Base-by-base conservation (phyloP, 2,888 invertebrate genomes). In the Macrosoma leucophasiata region DNA sequence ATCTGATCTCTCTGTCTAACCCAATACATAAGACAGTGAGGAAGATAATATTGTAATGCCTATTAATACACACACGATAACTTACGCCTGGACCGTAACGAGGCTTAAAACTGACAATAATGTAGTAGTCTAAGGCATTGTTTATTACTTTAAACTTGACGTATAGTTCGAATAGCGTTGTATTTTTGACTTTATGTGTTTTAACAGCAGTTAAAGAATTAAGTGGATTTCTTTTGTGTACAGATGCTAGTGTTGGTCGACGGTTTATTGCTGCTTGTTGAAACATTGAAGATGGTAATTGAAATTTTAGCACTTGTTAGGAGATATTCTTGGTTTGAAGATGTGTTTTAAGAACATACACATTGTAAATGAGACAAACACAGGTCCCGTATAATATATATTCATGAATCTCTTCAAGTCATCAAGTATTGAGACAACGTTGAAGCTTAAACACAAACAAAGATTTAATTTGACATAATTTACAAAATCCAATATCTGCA, bases 101-200 rank as follows among this genome's bases (percentile, higher is more conserved):
- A 59, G 64, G 63, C 62, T 75, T 69, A 64, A 69, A 64, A 55
- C 65, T 58, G 69, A 70, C 71, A 71, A 69, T 73, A 69, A 74
- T 67, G 59, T 56, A 65, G 53, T 61, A 65, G 58, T 65, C 27
- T 65, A 64, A 62, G 58, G 50, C 52, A 52, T 66, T 68, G 67
- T 75, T 76, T 75, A 76, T 71, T 53, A 46, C 60, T 46, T 59
- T 65, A 55, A 55, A 50, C 59, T 62, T 63, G 66, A 65, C 64
- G 57, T 62, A 62, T 60, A 55, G 58, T 53, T 47, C 55, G 52
- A n/a, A n/a, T n/a, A 50, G 52, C 55, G 62, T 53, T 58, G 61
- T 70, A 72, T 72, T 73, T 72, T 64, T 49, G 48, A 50, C 55
- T 71, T 73, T 64, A 72, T 72, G 65, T 72, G 70, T 73, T 73